Evolutionary conservation across 2,113 vertebrate species (phyloP), one percentile per base, ranked within the genome.

Genomic region (Piliocolobus tephrosceles): DNA sequence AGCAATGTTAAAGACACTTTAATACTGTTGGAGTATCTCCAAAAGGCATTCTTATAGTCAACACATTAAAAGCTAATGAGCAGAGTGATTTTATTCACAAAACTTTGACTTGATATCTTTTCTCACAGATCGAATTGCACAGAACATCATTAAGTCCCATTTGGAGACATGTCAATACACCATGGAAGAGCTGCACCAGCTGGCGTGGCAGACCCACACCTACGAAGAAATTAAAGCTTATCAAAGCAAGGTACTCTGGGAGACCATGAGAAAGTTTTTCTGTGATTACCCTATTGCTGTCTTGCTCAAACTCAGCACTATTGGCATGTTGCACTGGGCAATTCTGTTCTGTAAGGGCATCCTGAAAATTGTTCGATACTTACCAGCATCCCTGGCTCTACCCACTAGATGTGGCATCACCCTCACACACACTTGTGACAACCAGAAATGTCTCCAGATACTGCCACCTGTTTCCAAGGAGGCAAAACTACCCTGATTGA

Each of bases 121-220:
- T 96, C 96, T 98, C 13, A 2, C 90, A 99, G 99, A 99, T 98
- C 99, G 99, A 97, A 99, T 99, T 98, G 99, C 99, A 98, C 99
- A 99, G 99, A 99, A 99, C 99, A 99, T 99, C 98, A 99, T 99
- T 98, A 99, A 99, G 98, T 99, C 99, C 96, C 99, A 99, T 98
- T 98, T 99, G 99, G 99, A 99, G 99, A 99, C 99, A 0, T 99
- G 99, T 99, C 99, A 99, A 91, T 99, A 99, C 98, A 99, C 99
- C 78, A 99, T 99, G 97, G 99, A 99, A 61, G 99, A 99, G 98
- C 99, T 99, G 50, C 99, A 99, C 98, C 99, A 99, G 98, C 99
- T 99, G 84, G 99, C 99, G 0, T 99, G 99, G 99, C 99, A 99
- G 98, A 99, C 99, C 17, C 99, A 99, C 98, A 99, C 99, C 52